Conservation (phyloP, 2,797 vertebrate species). For the Pampus argenteus region DNA sequence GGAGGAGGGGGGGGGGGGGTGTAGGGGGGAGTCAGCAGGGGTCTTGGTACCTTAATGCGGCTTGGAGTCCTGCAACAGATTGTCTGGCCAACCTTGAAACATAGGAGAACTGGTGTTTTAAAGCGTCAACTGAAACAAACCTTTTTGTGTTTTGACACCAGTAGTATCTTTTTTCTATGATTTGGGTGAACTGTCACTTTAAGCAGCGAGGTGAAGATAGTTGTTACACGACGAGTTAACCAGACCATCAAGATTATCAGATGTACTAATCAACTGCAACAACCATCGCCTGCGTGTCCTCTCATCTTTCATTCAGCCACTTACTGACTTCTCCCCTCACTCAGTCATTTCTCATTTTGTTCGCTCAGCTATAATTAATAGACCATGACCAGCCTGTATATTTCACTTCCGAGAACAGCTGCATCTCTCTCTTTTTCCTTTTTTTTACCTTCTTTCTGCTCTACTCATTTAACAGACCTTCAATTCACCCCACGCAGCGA, state of each 20-base stretch:
- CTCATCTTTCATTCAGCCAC: slow-evolving; percentile 54
- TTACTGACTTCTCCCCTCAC: slow-evolving; percentile 33
- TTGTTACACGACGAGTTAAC: slow-evolving; percentile 46
- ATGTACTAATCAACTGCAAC: slow-evolving; percentile 43
- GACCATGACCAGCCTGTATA: slow-evolving; percentile 40
- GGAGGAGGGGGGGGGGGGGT: too few relatives aligned
- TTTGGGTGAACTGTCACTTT: slow-evolving; percentile 25
- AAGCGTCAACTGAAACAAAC: too few relatives aligned
- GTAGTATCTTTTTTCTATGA: background rate
- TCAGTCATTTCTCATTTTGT: slow-evolving; percentile 56
- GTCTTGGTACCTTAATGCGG: too few relatives aligned
- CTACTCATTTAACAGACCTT: slow-evolving; percentile 63
- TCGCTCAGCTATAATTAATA: slow-evolving; percentile 70
- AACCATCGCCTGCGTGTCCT: slow-evolving; percentile 40
- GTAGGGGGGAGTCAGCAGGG: too few relatives aligned
- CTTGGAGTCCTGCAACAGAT: too few relatives aligned
- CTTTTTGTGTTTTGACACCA: background rate
- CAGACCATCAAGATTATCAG: slow-evolving; percentile 49
- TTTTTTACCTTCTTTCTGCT: slow-evolving; percentile 23
- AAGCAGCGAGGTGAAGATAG: slow-evolving; percentile 17
- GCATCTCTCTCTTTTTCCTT: slow-evolving; percentile 25
- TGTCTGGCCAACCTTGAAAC: background rate
- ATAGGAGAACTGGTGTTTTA: background rate
- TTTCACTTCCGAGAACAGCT: slow-evolving; percentile 62
- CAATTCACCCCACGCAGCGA: slow-evolving; percentile 62